Percentiles rank a stretch among this genome's conserved stretches.
These are phyloP conservation scores for Chirona hameri DNA, from an alignment of 2,888 invertebrate genomes.

Conservation along the genomic window DNA sequence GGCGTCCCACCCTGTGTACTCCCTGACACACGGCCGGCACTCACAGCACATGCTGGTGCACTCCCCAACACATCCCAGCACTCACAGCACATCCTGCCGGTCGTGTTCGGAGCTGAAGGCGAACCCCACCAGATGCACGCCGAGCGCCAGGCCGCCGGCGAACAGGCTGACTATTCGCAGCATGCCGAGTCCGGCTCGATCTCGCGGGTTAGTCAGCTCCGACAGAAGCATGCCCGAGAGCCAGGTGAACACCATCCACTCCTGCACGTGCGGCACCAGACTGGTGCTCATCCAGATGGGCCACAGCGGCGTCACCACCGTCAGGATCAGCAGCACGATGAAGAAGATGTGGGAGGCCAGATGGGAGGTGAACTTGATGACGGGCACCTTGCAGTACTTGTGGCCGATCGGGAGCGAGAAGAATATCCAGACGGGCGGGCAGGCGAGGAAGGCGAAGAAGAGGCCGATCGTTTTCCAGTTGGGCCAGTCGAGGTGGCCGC, in stretches of 20 bases:
- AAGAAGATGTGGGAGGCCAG: conserved; percentile 97
- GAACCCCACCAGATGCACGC: conserved; percentile 78
- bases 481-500: conserved; percentile 93
- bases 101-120: conserved; percentile 48
- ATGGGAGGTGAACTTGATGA: conserved; percentile 99
- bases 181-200: conserved; percentile 94
- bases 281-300: conserved; percentile 40
- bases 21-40: too few relatives aligned
- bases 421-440: conserved; percentile 93
- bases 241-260: conserved; percentile 92
- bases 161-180: conserved; percentile 58
- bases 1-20: neutral
- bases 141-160: conserved; percentile 84
- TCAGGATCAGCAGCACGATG: conserved; percentile 85
- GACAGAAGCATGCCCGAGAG: conserved; percentile 89
- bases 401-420: conserved; percentile 93
- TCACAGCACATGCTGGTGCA: too few relatives aligned
- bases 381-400: conserved; percentile 95
- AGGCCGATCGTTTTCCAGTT: conserved; percentile 91
- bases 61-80: conserved; percentile 23
- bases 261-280: conserved; percentile 65
- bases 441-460: conserved; percentile 85
- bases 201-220: conserved; percentile 95
- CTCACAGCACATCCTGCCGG: conserved; percentile 37
- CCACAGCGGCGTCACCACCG: conserved; percentile 82